Evolutionary conservation across 2,113 vertebrate genomes (phyloP).

Genomic region (Limnothrissa miodon): DNA sequence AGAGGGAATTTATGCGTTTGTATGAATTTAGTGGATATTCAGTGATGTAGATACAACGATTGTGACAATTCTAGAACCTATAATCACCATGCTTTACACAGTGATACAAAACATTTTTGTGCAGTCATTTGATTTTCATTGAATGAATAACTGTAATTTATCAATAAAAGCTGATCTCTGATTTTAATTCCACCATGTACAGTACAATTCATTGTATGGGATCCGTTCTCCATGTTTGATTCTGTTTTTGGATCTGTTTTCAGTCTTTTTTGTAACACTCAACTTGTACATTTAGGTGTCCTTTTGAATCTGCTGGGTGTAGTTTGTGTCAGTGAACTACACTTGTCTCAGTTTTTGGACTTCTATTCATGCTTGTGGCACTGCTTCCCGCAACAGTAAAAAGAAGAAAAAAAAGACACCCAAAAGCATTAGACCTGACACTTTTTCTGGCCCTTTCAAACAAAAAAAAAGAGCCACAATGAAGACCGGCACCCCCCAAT

Average conservation of each 20-base stretch:
- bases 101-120: background rate
- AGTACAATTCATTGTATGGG: background rate
- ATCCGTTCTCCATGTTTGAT: background rate
- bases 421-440: no score
- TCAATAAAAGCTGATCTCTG: background rate
- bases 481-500: conserved; percentile 46
- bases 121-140: background rate
- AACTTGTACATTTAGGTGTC: background rate
- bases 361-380: conserved; percentile 57
- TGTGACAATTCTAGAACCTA: no score
- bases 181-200: no score
- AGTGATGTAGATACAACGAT: no score
- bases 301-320: background rate
- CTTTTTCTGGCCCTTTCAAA: conserved; percentile 60
- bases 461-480: conserved; percentile 63
- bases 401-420: background rate
- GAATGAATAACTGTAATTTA: background rate
- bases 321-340: conserved; percentile 51
- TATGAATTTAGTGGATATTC: no score
- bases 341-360: conserved; percentile 49
- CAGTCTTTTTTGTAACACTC: background rate
- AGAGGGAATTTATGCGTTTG: no score
- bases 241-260: background rate
- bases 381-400: conserved; percentile 70
- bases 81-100: background rate